Evolutionary conservation across 2,113 vertebrate species (phyloP), one percentile per base, ranked within the genome.

Genomic region (Petroica traversi): DNA sequence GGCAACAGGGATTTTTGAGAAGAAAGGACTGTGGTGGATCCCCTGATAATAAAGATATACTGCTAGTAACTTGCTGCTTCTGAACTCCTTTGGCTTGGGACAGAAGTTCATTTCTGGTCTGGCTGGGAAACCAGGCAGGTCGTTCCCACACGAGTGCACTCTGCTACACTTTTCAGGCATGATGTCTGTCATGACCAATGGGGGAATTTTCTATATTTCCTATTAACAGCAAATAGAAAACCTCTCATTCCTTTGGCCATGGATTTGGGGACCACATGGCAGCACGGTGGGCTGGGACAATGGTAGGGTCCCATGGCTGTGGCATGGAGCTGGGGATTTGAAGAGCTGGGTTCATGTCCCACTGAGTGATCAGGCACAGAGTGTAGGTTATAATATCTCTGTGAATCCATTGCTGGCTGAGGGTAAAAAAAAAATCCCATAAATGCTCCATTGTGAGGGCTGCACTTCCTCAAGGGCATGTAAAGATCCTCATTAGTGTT

Each of bases 261-360:
- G 26, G 25, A 19, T 79, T 51, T 58, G 34, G 45, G 58, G 25
- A 76, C 17, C 1, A 6, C 1, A 2, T 28, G 79, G 45, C 38
- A 52, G 41, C 16, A 14, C 0, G 0, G 28, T 23, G 41, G 33
- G 38, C 22, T 74, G 55, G 38, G 15, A 4, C 12, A 40, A 8
- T 16, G 52, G 23, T 6, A 20, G 29, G 6, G 3, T 88, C 24
- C 41, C 0, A 0, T 0, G 3, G 14, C 25, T 54, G 72, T n/a
- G 40, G 14, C 1, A 3, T 0, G 2, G 72, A 58, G n/a, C 14
- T 69, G 31, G 38, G 62, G 9, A 14, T 61, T 67, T 43, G 59
- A 11, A 46, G 40, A 68, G 13, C 9, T 63, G 80, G 25, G 12
- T 17, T 81, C 14, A 2, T 4, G 14, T 57, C 49, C 49, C 8